phyloP scores from a whole-genome alignment of 2,113 vertebrate genomes.

The Eurystomus gularis region DNA sequence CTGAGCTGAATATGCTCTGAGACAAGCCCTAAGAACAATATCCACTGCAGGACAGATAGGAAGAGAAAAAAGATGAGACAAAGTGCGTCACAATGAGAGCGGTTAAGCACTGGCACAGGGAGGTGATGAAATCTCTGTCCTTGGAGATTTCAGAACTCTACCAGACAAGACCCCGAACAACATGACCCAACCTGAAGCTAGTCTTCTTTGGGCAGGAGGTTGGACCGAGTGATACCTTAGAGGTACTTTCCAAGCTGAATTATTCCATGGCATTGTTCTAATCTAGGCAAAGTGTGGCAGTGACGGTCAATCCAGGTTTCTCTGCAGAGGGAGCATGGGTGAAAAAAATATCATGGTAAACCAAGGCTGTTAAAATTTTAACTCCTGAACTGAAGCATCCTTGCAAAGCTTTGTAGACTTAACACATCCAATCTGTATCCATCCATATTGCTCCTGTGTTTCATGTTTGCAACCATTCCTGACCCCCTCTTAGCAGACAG shows the following conservation, averaged over 20 bases:
- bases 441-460: rapidly evolving
- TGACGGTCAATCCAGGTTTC: not conserved
- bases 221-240: not conserved
- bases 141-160: not conserved
- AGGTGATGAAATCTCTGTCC: not conserved
- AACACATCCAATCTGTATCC: not conserved
- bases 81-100: not conserved
- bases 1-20: not conserved
- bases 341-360: not conserved
- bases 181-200: not conserved
- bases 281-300: not conserved
- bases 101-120: not conserved
- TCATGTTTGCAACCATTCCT: not conserved
- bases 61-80: not conserved
- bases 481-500: not conserved
- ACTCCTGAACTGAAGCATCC: not conserved
- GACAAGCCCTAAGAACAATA: not conserved
- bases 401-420: not conserved
- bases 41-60: not conserved
- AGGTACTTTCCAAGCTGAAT: not conserved
- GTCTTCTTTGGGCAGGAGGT: not conserved
- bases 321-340: not conserved
- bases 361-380: not conserved
- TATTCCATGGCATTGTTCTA: not conserved
- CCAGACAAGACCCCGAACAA: not conserved